Base-by-base conservation (phyloP, 2,113 vertebrate genomes). In the Brachypteracias leptosomus region DNA sequence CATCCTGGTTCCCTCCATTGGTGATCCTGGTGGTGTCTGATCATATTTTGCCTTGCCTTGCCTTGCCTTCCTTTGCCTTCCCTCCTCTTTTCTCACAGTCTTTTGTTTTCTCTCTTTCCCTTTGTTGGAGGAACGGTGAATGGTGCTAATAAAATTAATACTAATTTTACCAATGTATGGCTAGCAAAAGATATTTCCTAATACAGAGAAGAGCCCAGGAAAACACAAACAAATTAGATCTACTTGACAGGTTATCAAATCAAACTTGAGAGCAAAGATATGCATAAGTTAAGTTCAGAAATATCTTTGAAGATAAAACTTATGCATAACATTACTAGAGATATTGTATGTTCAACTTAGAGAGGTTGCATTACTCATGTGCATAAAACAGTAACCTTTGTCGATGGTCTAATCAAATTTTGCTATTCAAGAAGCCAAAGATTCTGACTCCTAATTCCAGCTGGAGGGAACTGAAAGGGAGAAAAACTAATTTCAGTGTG, bases 221-320 rank as follows among this genome's bases (percentile, higher is more conserved):
- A 91, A 83, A 33, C n/a, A 82, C 40, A 85, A 93, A 87, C 38
- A 93, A 91, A 79, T 76, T 83, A 61, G 31, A 79, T 88, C 40
- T 91, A 28, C 77, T 78, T 63, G 65, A 79, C 74, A 91, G 63
- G n/a, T 92, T 93, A 93, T 83, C 63, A 88, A 80, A 88, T 76
- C 46, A 85, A 85, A 76, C 55, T 79, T 90, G 58, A 88, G 25
- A 52, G 25, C 40, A 77, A 83, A 94, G 63, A 73, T 62, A 91
- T 62, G 58, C 67, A 7, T 58, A 93, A 88, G 74, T 82, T 89
- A 88, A 79, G 59, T 80, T 94, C 85, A 90, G 75, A 93, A 83
- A 92, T 80, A 92, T 83, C 78, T 96, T 96, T 93, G 95, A 96
- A 93, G 88, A 82, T 91, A 73, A 76, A 80, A 46, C 49, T 90